Evolutionary conservation across 2,797 vertebrate genomes (phyloP), one percentile per base, ranked within the genome.

Genomic region (Helicolenus hilgendorfi): DNA sequence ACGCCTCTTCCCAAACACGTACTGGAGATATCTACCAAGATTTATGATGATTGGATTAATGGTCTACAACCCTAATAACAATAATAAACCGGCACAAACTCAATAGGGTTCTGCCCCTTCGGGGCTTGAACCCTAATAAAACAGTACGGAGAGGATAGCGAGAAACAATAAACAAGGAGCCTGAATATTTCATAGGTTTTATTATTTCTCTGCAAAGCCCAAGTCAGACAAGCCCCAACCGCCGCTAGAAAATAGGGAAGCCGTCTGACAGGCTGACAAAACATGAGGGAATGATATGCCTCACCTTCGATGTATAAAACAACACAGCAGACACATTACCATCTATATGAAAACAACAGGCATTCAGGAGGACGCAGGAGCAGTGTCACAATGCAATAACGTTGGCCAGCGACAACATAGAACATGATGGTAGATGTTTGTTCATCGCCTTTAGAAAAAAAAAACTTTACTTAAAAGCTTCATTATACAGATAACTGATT

Each of bases 131-230:
- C n/a, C n/a, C n/a, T n/a, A n/a, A n/a, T 36, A n/a, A 77, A 79
- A 33, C 20, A 18, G 14, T 59, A 75, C 3, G 22, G 14, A 11
- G 31, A 38, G 11, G n/a, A 63, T 38, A 74, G 22, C 36, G 56
- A 70, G 4, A 78, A 69, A 77, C 29, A 60, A 79, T 22, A 79
- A 36, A 85, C 53, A 77, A 36, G 26, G 5, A 55, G 35, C 9
- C 31, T 76, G 65, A 83, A 85, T 86, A 80, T 89, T 92, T 91
- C 26, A 84, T 77, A n/a, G 1, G 45, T 64, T 84, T 87, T 89
- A 93, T 94, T 92, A 77, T 91, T 92, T 94, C 73, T 80, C 62
- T 90, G 88, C 74, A 92, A 90, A 92, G 58, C 71, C 73, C 20
- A 55, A 68, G 74, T 80, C 74, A 80, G 83, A 86, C 75, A 79